Conservation (phyloP, 2,113 vertebrate genomes). For the Pleuronectes platessa region DNA sequence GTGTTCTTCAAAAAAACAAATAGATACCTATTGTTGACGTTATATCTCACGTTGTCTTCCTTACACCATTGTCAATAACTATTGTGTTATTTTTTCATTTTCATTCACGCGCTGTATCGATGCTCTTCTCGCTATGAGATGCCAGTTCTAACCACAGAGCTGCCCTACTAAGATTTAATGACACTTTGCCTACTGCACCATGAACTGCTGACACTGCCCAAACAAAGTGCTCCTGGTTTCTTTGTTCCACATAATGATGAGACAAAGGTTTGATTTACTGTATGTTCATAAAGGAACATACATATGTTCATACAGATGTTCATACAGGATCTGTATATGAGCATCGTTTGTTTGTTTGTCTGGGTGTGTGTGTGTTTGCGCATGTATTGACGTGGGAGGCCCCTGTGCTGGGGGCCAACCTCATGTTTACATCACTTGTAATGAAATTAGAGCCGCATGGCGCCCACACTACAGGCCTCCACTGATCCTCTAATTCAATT, state of each 20-base stretch:
- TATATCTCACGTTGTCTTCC: constrained; percentile 18
- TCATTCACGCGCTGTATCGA: constrained; percentile 24
- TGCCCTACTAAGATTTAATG: background rate
- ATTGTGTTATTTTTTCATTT: constrained; percentile 1
- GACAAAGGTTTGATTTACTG: background rate
- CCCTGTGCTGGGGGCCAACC: constrained; percentile 60
- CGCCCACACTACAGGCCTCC: constrained; percentile 73
- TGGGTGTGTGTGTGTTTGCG: constrained; percentile 16
- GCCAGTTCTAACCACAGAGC: background rate
- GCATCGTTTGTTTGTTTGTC: background rate
- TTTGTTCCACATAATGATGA: constrained; percentile 5
- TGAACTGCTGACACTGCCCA: constrained; percentile 8
- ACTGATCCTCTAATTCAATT: constrained; percentile 80
- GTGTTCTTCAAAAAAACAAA: constrained; percentile 29
- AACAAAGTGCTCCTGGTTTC: constrained; percentile 6
- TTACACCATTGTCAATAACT: constrained; percentile 4
- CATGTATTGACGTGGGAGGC: constrained; percentile 58
- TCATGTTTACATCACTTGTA: constrained; percentile 80
- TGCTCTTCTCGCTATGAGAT: background rate
- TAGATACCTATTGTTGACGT: background rate
- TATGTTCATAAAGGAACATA: constrained; percentile 2
- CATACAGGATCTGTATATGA: background rate
- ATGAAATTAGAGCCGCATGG: constrained; percentile 78
- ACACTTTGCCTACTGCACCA: constrained; percentile 1
- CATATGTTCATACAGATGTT: constrained; percentile 1